Conservation (phyloP, 2,888 invertebrate genomes). For the Cheiracanthium punctorium region DNA sequence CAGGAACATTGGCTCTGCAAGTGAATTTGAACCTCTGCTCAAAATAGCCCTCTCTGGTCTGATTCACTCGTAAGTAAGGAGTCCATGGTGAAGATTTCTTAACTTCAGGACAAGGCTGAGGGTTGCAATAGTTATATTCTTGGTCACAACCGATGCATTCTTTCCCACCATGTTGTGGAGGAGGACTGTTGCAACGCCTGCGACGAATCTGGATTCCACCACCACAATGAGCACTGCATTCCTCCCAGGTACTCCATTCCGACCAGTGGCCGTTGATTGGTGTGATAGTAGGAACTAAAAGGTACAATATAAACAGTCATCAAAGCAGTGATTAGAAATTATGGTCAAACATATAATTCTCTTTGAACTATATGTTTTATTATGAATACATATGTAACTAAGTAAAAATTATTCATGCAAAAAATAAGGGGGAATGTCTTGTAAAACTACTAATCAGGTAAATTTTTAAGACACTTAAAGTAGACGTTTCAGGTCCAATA, state of each 20-base stretch:
- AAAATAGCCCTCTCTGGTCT: constrained; percentile 79
- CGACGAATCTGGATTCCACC: constrained; percentile 80
- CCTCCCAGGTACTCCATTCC: constrained; percentile 87
- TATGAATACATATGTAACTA: too few species aligned
- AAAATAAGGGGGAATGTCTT: too few species aligned
- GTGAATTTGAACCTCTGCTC: constrained; percentile 87
- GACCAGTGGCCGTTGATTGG: constrained; percentile 88
- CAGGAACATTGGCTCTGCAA: constrained; percentile 86
- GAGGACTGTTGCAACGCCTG: constrained; percentile 85
- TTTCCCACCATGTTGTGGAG: constrained; percentile 81
- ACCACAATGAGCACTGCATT: constrained; percentile 85
- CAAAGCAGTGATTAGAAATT: background rate
- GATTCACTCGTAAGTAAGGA: constrained; percentile 81
- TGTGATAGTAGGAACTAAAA: constrained; percentile 77
- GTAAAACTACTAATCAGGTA: too few species aligned
- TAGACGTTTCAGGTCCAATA: too few species aligned
- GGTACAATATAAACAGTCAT: background rate
- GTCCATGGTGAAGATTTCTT: constrained; percentile 86
- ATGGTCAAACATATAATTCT: too few species aligned
- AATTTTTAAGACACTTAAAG: too few species aligned
- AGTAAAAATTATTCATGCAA: too few species aligned
- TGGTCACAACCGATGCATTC: constrained; percentile 84
- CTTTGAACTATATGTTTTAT: too few species aligned
- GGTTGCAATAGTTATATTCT: constrained; percentile 86
- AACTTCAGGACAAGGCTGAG: constrained; percentile 83